phyloP scores from a whole-genome alignment of 2,888 invertebrate species.

The Amorpha juglandis region DNA sequence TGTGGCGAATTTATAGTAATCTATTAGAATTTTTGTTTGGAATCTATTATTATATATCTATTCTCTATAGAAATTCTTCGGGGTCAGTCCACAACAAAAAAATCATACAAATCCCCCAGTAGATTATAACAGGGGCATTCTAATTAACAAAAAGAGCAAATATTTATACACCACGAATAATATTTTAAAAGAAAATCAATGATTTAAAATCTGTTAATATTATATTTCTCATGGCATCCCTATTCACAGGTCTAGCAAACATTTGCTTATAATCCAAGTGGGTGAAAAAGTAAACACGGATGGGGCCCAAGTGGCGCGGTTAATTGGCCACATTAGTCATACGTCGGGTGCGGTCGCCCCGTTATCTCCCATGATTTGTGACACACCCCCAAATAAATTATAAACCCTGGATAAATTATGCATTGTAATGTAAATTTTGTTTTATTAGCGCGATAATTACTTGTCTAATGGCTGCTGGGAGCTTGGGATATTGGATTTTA shows the following conservation, averaged over 20 bases:
- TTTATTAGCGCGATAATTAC: slow-evolving; percentile 22
- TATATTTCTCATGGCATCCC: background rate
- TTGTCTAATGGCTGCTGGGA: background rate
- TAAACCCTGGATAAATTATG: slow-evolving; percentile 55
- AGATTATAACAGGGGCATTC: too few relatives aligned
- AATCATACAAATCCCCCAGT: too few relatives aligned
- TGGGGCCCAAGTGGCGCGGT: slow-evolving; percentile 59
- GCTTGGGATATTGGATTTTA: slow-evolving; percentile 1
- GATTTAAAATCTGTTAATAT: too few relatives aligned
- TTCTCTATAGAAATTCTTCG: too few relatives aligned
- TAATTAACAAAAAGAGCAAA: too few relatives aligned
- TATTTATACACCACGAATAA: too few relatives aligned
- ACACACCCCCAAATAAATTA: slow-evolving; percentile 69
- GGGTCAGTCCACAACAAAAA: too few relatives aligned
- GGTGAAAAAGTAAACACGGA: slow-evolving; percentile 69
- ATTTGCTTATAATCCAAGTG: slow-evolving; percentile 63
- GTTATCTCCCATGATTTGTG: slow-evolving; percentile 77
- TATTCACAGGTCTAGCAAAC: slow-evolving; percentile 44
- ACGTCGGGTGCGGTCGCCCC: slow-evolving; percentile 57
- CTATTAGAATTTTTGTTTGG: too few relatives aligned
- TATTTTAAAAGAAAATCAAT: too few relatives aligned
- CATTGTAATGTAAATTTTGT: slow-evolving; percentile 44
- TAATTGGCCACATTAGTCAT: slow-evolving; percentile 80
- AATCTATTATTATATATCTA: too few relatives aligned
- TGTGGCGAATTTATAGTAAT: too few relatives aligned